Conservation (phyloP, 2,888 invertebrate genomes). For the Polymixis lichenea region DNA sequence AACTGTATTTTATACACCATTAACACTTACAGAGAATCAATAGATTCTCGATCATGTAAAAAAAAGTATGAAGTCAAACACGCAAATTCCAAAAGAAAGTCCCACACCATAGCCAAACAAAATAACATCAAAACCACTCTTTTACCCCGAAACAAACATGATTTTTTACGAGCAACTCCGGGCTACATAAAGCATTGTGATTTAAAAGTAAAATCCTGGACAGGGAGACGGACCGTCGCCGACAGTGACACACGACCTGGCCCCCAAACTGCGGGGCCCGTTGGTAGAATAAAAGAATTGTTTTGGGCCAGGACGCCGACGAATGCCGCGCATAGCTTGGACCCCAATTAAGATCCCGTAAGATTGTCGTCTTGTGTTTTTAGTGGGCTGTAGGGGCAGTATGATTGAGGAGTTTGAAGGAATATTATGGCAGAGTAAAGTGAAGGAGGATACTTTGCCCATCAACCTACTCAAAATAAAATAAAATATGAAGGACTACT, state of each 20-base stretch:
- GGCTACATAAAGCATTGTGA: constrained; percentile 72
- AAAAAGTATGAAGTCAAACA: constrained; percentile 4
- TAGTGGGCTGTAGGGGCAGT: constrained; percentile 54
- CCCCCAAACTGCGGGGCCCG: constrained; percentile 27
- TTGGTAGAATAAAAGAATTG: constrained; percentile 67
- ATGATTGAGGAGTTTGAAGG: background rate
- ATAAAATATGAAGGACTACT: too few species aligned
- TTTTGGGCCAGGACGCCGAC: constrained; percentile 61
- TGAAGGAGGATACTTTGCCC: too few species aligned
- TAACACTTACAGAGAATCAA: too few species aligned
- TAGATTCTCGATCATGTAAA: constrained; percentile 9
- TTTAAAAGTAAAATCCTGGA: constrained; percentile 74
- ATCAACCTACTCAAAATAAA: too few species aligned
- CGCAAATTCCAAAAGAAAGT: constrained; percentile 17
- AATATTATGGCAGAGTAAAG: background rate
- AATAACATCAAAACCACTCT: constrained; percentile 28
- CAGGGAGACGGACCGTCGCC: constrained; percentile 71
- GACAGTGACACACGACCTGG: constrained; percentile 72
- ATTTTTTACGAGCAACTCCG: constrained; percentile 70
- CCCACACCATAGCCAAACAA: constrained; percentile 22
- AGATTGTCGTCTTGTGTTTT: constrained; percentile 83
- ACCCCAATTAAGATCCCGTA: constrained; percentile 87
- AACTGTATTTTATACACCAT: background rate
- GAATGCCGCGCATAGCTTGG: constrained; percentile 81
- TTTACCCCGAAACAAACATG: constrained; percentile 69